Evolutionary conservation across 2,113 vertebrate species (phyloP).

Genomic region (Podarcis raffonei): DNA sequence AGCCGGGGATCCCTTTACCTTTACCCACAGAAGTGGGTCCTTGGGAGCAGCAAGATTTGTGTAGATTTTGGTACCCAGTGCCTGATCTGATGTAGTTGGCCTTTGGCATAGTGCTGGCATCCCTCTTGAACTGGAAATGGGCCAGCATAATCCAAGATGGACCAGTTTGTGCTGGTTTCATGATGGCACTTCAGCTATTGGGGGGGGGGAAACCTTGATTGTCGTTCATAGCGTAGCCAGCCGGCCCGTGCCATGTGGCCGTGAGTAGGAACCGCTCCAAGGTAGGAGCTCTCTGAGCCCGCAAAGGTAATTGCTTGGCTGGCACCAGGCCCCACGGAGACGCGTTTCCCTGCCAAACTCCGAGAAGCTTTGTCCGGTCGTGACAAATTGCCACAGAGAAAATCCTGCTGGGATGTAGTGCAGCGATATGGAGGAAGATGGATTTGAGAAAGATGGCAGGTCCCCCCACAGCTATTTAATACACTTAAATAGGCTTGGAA

Average conservation of each 20-base stretch:
- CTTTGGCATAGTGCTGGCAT: background rate
- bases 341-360: conserved; percentile 41
- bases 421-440: conserved; percentile 58
- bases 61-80: background rate
- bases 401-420: conserved; percentile 68
- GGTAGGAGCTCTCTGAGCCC: conserved; percentile 15
- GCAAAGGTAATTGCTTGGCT: conserved; percentile 45
- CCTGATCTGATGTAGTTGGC: background rate
- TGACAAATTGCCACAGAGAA: conserved; percentile 68
- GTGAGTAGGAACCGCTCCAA: conserved; percentile 2
- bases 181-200: background rate
- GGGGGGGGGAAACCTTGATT: background rate
- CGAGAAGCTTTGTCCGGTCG: conserved; percentile 59
- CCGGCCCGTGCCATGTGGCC: fast-evolving
- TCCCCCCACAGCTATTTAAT: fast-evolving
- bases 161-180: background rate
- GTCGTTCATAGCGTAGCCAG: background rate
- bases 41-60: background rate
- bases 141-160: no score
- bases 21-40: background rate
- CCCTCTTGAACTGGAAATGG: background rate
- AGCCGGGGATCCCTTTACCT: no score
- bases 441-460: conserved; percentile 48
- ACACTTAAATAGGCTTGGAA: background rate
- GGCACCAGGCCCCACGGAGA: conserved; percentile 46